Percentiles rank a stretch among this genome's conserved stretches.
These are phyloP conservation scores for Chaetodon auriga DNA, from an alignment of 2,113 vertebrate species.

Conservation along the genomic window DNA sequence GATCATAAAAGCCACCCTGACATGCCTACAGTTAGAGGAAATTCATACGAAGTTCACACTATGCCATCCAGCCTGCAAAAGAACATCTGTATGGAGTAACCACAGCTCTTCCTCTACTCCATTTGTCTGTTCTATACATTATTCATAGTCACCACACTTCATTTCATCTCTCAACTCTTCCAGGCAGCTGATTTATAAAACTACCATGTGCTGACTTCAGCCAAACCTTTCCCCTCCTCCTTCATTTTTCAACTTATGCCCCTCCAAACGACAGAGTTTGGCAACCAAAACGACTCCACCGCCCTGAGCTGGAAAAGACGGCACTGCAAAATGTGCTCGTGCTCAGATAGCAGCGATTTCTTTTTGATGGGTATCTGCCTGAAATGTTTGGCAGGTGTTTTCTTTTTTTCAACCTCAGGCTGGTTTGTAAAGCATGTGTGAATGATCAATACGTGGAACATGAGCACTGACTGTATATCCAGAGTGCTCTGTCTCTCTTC, in stretches of 20 bases:
- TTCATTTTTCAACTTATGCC: constrained; percentile 21
- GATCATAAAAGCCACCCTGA: neutral
- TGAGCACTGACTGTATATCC: constrained; percentile 23
- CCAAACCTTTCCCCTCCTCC: neutral
- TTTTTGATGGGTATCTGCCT: neutral
- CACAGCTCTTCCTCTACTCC: constrained; percentile 1
- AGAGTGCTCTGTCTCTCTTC: constrained; percentile 27
- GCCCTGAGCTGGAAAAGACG: constrained; percentile 13
- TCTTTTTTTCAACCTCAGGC: neutral
- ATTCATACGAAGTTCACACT: neutral
- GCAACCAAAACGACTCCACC: neutral
- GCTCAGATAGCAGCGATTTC: neutral
- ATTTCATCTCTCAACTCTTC: constrained; percentile 58
- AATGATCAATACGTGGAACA: constrained; percentile 62
- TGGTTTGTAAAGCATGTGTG: constrained; percentile 52
- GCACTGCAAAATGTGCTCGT: neutral
- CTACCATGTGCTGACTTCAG: constrained; percentile 45
- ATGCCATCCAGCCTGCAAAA: neutral
- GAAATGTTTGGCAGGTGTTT: constrained; percentile 43
- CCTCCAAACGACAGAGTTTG: constrained; percentile 8
- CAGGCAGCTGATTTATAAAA: constrained; percentile 67
- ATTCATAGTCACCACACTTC: constrained; percentile 66
- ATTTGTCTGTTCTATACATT: constrained; percentile 54
- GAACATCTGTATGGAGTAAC: neutral
- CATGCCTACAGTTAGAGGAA: neutral